Conservation (phyloP, 2,797 vertebrate species). For the Danio tinwini region DNA sequence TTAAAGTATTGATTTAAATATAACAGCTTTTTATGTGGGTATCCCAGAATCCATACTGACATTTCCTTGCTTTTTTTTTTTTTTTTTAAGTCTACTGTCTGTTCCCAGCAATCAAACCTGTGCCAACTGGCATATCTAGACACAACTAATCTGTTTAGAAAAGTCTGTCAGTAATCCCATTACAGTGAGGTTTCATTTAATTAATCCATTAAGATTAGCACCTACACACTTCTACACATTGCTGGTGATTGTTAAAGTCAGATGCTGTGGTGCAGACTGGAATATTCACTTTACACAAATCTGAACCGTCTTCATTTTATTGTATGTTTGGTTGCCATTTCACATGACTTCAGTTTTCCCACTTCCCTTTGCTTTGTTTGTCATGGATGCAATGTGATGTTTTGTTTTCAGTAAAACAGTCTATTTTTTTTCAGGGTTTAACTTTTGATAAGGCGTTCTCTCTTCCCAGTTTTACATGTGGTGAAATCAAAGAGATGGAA, state of each 20-base stretch:
- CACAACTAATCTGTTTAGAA: slow-evolving; percentile 57
- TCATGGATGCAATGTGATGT: background rate
- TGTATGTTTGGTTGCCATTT: background rate
- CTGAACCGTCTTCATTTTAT: background rate
- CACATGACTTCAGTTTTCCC: background rate
- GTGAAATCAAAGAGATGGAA: background rate
- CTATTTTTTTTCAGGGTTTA: background rate
- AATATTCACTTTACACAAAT: background rate
- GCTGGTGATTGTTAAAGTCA: background rate
- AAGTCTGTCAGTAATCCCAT: slow-evolving; percentile 68
- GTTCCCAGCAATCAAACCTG: background rate
- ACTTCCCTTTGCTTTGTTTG: background rate
- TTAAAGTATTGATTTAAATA: background rate
- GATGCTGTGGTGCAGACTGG: too few relatives aligned
- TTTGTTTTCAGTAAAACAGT: background rate
- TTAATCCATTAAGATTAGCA: slow-evolving; percentile 74
- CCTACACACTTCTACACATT: slow-evolving; percentile 40
- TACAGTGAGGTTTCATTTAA: slow-evolving; percentile 69
- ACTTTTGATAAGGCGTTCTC: background rate
- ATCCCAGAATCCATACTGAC: too few relatives aligned
- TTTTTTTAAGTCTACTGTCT: background rate
- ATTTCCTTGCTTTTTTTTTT: background rate
- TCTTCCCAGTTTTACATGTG: slow-evolving; percentile 17
- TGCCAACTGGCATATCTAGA: slow-evolving; percentile 28
- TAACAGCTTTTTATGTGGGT: too few relatives aligned